Evolutionary conservation across 37 sponge, comb jelly and placozoan species (phyloP).

Genomic region (Ephydatia muelleri): DNA sequence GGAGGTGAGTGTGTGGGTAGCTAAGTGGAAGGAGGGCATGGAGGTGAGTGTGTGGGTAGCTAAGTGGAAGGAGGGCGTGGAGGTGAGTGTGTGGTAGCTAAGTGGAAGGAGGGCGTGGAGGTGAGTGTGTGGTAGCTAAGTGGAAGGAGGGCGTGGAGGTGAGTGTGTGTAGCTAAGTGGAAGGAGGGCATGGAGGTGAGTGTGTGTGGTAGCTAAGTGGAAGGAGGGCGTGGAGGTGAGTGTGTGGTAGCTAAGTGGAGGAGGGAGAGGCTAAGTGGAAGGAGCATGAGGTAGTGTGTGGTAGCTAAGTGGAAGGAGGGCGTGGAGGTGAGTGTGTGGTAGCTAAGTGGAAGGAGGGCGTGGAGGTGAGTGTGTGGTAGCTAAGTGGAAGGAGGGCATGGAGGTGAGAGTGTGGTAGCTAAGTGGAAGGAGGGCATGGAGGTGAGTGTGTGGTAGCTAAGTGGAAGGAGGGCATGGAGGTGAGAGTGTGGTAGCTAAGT

Average conservation of each 20-base stretch:
- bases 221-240: neutral
- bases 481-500: too few species aligned
- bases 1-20: conserved; percentile 17
- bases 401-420: too few species aligned
- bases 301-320: neutral
- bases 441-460: too few species aligned
- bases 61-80: neutral
- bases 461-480: too few species aligned
- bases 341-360: neutral
- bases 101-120: neutral
- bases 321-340: too few species aligned
- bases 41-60: too few species aligned
- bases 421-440: too few species aligned
- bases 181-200: neutral
- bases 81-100: neutral
- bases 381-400: too few species aligned
- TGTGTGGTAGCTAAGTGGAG: neutral
- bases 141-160: neutral
- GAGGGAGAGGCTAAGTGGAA: too few species aligned
- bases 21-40: too few species aligned
- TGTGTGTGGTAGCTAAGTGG: too few species aligned
- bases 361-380: neutral
- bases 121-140: neutral
- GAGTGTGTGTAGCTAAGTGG: neutral
- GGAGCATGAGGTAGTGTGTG: neutral